Evolutionary conservation across 2,888 invertebrate species (phyloP), one percentile per base, ranked within the genome.

Genomic region (Andrena camellia): DNA sequence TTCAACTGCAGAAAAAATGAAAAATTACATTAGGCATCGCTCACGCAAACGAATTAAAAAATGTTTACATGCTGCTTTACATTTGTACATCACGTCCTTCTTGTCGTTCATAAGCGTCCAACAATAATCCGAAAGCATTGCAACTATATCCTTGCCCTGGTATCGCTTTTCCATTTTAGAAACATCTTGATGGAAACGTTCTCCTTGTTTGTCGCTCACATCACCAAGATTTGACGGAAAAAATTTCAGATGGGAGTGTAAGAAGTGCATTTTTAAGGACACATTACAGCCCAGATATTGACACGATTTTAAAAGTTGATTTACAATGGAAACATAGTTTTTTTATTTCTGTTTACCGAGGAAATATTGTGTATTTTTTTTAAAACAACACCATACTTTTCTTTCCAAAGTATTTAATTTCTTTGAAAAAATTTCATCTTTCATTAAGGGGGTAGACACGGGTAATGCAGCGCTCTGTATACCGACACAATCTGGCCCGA

Each of bases 241-340:
- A 42, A 63, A 63, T 6, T 57, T 48, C 5, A 69, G 23, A 63
- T 76, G 76, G 1, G 68, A 59, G 23, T 77, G 48, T 52, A 66
- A 57, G 20, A 63, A 78, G 60, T 63, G 60, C 4, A 59, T 90
- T 74, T 90, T 94, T 94, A 72, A 17, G 2, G 63, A 52, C 63
- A 52, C 63, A 17, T 72, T 63, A 13, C 35, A 63, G 13, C 63
- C 63, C 2, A 63, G 26, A 8, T 54, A n/a, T 64, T 64, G 1
- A 5, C 10, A 72, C 3, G 6, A 13, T 33, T 35, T 31, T 29
- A 72, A 10, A 31, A 64, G n/a, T 54, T 63, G 17, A 1, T 33
- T 33, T 8, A 72, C 72, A n/a, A 63, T 63, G 6, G n/a, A n/a
- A n/a, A n/a, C n/a, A n/a, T n/a, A n/a, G n/a, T n/a, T n/a, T n/a